These are phyloP conservation scores for Ormyrus thymus DNA, from an alignment of 2,888 invertebrate species.

Conservation along the genomic window DNA sequence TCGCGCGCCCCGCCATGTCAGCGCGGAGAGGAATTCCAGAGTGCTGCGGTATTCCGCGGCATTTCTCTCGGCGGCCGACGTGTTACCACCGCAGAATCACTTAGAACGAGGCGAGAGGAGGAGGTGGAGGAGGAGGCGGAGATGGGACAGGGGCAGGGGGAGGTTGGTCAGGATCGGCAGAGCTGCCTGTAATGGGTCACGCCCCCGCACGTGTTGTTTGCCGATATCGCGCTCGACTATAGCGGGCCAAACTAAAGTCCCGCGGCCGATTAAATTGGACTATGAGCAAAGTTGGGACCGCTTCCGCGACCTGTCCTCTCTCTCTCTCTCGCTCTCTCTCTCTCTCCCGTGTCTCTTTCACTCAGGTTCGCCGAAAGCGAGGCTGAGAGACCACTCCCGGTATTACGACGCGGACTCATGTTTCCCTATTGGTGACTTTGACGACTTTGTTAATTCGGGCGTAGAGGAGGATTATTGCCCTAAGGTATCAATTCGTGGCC, in stretches of 20 bases:
- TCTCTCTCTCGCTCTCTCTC: background rate
- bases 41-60: background rate
- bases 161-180: slow-evolving; percentile 1
- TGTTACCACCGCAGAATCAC: slow-evolving; percentile 17
- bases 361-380: too few relatives aligned
- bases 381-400: too few relatives aligned
- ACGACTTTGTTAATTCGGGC: too few relatives aligned
- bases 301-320: background rate
- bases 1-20: too few relatives aligned
- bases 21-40: too few relatives aligned
- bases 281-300: slow-evolving; percentile 41
- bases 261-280: slow-evolving; percentile 43
- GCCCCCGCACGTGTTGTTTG: slow-evolving; percentile 52
- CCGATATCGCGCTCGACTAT: slow-evolving; percentile 24
- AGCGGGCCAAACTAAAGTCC: background rate
- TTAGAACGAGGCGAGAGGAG: slow-evolving; percentile 11
- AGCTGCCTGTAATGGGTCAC: slow-evolving; percentile 37
- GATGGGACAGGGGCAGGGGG: background rate
- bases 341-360: too few relatives aligned
- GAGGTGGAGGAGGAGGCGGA: background rate
- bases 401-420: too few relatives aligned
- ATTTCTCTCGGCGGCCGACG: background rate
- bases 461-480: too few relatives aligned
- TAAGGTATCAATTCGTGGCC: too few relatives aligned
- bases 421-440: too few relatives aligned